phyloP scores from a whole-genome alignment of 2,888 invertebrate genomes.

The Nephrotoma appendiculata region DNA sequence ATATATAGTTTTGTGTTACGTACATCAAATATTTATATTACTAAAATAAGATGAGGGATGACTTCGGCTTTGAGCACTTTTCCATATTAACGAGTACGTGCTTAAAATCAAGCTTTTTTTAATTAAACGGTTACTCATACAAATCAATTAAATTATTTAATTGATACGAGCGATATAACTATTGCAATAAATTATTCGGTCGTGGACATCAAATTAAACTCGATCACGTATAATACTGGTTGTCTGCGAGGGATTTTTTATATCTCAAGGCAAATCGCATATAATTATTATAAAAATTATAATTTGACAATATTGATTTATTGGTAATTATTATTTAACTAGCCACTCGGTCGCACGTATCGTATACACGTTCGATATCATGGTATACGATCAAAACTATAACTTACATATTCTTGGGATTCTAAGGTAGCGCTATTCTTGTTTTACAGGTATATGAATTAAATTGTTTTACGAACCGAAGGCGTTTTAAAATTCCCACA shows the following conservation, averaged over 20 bases:
- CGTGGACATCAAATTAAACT: background rate
- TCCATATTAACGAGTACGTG: background rate
- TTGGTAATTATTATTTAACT: background rate
- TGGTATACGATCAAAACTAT: background rate
- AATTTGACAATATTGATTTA: background rate
- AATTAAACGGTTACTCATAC: background rate
- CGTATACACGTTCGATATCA: background rate
- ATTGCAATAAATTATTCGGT: background rate
- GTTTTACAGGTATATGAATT: background rate
- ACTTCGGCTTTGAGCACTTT: no score
- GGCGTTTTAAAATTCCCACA: background rate
- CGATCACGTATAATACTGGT: background rate
- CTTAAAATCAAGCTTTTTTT: background rate
- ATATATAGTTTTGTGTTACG: background rate
- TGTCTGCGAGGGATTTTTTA: background rate
- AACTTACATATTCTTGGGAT: background rate
- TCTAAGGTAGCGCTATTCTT: background rate
- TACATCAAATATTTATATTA: no score
- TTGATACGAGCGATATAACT: background rate
- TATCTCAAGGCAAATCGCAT: background rate
- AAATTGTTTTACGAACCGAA: background rate
- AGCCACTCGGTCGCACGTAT: background rate
- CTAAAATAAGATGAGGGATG: background rate
- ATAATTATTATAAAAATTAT: background rate
- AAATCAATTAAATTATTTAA: background rate